Evolutionary conservation across 2,113 vertebrate species (phyloP), one percentile per base, ranked within the genome.

Genomic region (Silurus asotus): DNA sequence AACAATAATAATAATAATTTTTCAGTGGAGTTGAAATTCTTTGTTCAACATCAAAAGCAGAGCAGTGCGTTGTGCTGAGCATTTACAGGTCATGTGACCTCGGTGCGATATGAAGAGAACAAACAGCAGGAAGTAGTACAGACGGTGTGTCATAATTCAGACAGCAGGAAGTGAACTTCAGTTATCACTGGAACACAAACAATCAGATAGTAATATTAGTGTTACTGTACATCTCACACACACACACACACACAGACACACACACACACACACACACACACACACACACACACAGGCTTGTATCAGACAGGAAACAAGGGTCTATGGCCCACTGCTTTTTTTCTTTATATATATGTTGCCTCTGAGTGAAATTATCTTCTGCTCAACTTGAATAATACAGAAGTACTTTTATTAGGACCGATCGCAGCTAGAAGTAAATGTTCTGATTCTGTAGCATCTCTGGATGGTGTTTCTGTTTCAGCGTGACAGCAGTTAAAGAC

Each of bases 131-230:
- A 78, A 17, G 51, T 56, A 2, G 74, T 25, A 20, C n/a, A 55
- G 23, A 51, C 19, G 3, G 9, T 51, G 23, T 20, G 2, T 76
- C 49, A 0, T 15, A 6, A n/a, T 76, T 76, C 75, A 59, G 55
- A 59, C 25, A 0, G 8, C 55, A 59, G 55, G 28, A 59, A 28
- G 25, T 37, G 55, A 75, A 28, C n/a, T 15, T 56, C 75, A 56
- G 4, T 37, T 28, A 20, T 79, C 77, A 79, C 77, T 79, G 77
- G 15, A 79, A 78, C 76, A 78, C 25, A 78, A 78, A 78, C 53
- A 51, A 51, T 75, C 49, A 79, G 77, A 61, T 9, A 61, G 14
- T 8, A 61, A 14, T 45, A 28, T 80, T 80, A 80, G 9, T 61
- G 77, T 19, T 58, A 59, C 55, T 59, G 77, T 79, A 59, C 58